Conservation (phyloP, 2,797 vertebrate genomes). For the Jordanella pulchra region DNA sequence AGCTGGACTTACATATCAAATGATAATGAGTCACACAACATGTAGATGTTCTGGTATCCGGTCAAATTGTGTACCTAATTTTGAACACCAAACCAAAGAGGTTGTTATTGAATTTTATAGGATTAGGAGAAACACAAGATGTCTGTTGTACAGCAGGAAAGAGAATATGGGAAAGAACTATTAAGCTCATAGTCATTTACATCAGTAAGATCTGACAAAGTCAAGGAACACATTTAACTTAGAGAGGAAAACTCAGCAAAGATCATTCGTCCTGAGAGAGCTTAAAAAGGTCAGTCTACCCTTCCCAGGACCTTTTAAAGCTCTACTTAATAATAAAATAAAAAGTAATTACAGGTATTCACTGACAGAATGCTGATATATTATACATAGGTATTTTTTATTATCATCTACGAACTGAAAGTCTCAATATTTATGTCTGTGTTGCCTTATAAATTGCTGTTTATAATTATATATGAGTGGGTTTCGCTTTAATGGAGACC, state of each 20-base stretch:
- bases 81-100: background rate
- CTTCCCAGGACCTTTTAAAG: too few species aligned
- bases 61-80: too few species aligned
- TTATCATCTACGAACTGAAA: too few species aligned
- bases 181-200: background rate
- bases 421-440: too few species aligned
- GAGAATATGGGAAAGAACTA: background rate
- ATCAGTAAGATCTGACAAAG: background rate
- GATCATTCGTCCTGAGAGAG: background rate
- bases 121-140: background rate
- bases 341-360: too few species aligned
- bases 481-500: too few species aligned
- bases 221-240: background rate
- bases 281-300: background rate
- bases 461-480: too few species aligned
- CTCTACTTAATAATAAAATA: too few species aligned
- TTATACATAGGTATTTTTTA: too few species aligned
- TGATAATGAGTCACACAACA: background rate
- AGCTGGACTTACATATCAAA: background rate
- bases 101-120: background rate
- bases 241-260: background rate
- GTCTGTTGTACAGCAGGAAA: background rate
- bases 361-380: too few species aligned
- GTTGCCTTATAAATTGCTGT: too few species aligned
- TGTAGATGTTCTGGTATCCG: background rate